Base-by-base conservation (phyloP, 35 echinoderm and acorn worm species). In the Apostichopus japonicus region DNA sequence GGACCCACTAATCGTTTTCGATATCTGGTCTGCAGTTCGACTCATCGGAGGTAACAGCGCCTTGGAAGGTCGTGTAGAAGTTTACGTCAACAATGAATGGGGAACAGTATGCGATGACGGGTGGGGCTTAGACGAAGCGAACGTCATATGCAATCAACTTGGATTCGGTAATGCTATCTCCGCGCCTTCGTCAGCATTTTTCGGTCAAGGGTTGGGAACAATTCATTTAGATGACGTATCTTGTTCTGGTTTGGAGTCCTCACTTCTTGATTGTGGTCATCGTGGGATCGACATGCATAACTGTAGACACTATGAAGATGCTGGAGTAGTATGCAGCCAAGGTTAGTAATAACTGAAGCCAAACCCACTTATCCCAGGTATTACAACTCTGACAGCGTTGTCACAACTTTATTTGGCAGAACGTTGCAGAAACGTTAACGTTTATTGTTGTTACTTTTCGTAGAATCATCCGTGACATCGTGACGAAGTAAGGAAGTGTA, bases 221-320 rank as follows among this genome's bases (percentile, higher is more conserved):
- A 96, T 96, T 33, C 59, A 65, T 24, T 75, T 92, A 11, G 95
- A 94, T 78, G 90, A 94, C 79, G 90, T 94, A 52, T 23, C 67
- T 6, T 96, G 93, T 65, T 25, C 23, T 24, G 95, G 95, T 0
- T 54, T 72, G 0, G 93, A 96, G 33, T 55, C 33, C 2, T n/a
- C 5, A 0, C 14, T 96, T 17, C 23, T 59, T 71, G 19, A 80
- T 24, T 96, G 95, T 72, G 24, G 17, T 5, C 90, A 92, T 51
- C 72, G 76, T 15, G 93, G 93, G 6, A 27, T 92, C 24, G 91
- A 83, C 27, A 73, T 63, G 0, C 83, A 94, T 14, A 94, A 96
- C 78, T 96, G 95, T 84, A 90, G 92, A 24, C 93, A 94, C 79
- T 56, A 0, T 0, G 91, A 90, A 73, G 94, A 95, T 83, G 94